Evolutionary conservation across 2,888 invertebrate genomes (phyloP), one percentile per base, ranked within the genome.

Genomic region (Lasioglossum lativentre): DNA sequence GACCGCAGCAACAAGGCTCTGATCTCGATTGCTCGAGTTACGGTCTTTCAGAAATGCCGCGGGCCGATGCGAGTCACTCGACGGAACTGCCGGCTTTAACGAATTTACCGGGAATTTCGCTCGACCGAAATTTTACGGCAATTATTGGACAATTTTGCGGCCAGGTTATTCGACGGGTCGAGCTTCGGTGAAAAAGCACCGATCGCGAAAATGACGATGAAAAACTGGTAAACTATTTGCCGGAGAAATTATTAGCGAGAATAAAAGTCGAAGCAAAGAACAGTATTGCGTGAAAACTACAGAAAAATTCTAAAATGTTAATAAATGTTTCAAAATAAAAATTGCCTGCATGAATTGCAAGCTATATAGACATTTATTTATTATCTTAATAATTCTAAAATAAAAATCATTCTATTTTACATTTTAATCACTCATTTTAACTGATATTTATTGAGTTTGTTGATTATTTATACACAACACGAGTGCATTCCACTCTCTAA

Each of bases 1-100:
- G 68, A 78, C 75, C 30, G 30, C 59, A 56, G 74, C 70, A 66
- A 73, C 19, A 56, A 30, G 66, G 30, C 19, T 34, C 5, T 56
- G 72, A 66, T 82, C 83, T 74, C 56, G 73, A 74, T 83, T 70
- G 73, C 83, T 68, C 30, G 52, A 73, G 66, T 70, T 82, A 76
- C 76, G 56, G 56, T 47, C n/a, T 47, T 47, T 38, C 45, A 66
- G 76, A 76, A 52, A 34, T 30, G 23, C 23, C 42, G 75, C 47
- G 59, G 75, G 47, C 47, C 5, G 71, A 72, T 81, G 56, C 52
- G 30, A 23, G 14, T n/a, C n/a, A 34, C 47, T 23, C 19, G 71
- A 63, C 40, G 40, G n/a, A 16, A 47, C 47, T n/a, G 59, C 30
- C 63, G 34, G 63, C 56, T 68, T 56, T 73, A 68, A 73, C 72